A percentile compares a stretch with the other conserved stretches of the same genome.
Evolutionary conservation across 2,888 invertebrate genomes (phyloP).

Genomic region (Lordiphosa andalusiaca): DNA sequence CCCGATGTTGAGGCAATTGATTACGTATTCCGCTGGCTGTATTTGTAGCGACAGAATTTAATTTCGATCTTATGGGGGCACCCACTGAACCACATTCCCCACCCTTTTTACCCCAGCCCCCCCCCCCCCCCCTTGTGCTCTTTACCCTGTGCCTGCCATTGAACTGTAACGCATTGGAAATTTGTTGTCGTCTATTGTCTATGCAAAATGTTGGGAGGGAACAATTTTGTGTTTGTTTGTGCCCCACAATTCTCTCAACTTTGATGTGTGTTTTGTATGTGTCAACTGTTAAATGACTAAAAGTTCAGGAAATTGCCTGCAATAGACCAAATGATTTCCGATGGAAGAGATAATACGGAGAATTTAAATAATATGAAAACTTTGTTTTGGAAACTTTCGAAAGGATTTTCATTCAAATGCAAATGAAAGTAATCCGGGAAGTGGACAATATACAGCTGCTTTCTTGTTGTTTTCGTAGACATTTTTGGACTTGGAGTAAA

Average conservation of each 20-base stretch:
- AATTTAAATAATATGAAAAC: too few species aligned
- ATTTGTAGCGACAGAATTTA: slow-evolving; percentile 76
- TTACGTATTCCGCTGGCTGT: slow-evolving; percentile 73
- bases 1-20: slow-evolving; percentile 64
- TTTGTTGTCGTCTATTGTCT: slow-evolving; percentile 45
- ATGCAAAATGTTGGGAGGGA: slow-evolving; percentile 45
- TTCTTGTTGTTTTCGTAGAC: too few species aligned
- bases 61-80: slow-evolving; percentile 71
- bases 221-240: slow-evolving; percentile 18
- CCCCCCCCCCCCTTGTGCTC: neutral
- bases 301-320: slow-evolving; percentile 49
- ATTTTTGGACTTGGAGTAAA: too few species aligned
- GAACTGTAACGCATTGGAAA: slow-evolving; percentile 64
- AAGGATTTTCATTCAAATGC: too few species aligned
- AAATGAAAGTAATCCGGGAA: too few species aligned
- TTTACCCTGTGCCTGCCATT: slow-evolving; percentile 34
- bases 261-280: slow-evolving; percentile 19
- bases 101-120: too few species aligned
- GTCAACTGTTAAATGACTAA: slow-evolving; percentile 31
- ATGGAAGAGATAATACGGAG: too few species aligned
- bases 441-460: too few species aligned
- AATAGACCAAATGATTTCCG: slow-evolving; percentile 37
- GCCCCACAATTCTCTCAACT: neutral
- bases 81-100: slow-evolving; percentile 24
- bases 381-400: too few species aligned